Base-by-base conservation (phyloP, 2,797 vertebrate species). In the Simalia tracyae region DNA sequence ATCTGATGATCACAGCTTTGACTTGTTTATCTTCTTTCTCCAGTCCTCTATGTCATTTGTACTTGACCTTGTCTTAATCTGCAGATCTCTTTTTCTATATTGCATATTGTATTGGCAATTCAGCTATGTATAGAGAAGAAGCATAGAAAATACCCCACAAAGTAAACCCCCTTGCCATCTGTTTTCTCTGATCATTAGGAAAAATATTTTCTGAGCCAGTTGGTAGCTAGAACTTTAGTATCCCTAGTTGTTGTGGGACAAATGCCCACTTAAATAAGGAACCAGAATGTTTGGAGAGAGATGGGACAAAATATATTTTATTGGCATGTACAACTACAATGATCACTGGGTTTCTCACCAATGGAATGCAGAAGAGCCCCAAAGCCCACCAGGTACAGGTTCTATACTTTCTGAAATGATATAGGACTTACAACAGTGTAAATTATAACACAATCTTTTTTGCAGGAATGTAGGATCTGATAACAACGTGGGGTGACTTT, bases 151-250 rank as follows among this genome's bases (percentile, higher is more conserved):
- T 64, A 89, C 72, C 91, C 59, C n/a, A 84, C 85, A 26, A 86
- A 92, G 22, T 57, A 50, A 92, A 90, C 84, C 81, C 72, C 84
- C 87, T 87, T 90, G 89, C 89, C 85, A 90, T 90, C 89, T 90
- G 89, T 81, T 87, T 46, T 36, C 31, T 90, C 57, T 63, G 57
- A 64, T 90, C 36, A 87, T 63, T 76, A 72, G 8, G 64, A 63
- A 91, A 89, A 63, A 90, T 64, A 50, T 17, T 50, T 61, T 59
- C 22, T n/a, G 42, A 42, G 26, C 66, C 81, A 6, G n/a, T 92
- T n/a, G 64, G 81, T 10, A 87, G 26, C 5, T 86, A 90, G 66
- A 81, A 90, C 24, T 81, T 56, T 61, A 87, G 42, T 50, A 64
- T 84, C 15, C 63, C 59, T 9, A 63, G 24, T 54, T 63, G 64